These are phyloP conservation scores for Huso huso DNA, from an alignment of 2,797 vertebrate species.

Conservation along the genomic window DNA sequence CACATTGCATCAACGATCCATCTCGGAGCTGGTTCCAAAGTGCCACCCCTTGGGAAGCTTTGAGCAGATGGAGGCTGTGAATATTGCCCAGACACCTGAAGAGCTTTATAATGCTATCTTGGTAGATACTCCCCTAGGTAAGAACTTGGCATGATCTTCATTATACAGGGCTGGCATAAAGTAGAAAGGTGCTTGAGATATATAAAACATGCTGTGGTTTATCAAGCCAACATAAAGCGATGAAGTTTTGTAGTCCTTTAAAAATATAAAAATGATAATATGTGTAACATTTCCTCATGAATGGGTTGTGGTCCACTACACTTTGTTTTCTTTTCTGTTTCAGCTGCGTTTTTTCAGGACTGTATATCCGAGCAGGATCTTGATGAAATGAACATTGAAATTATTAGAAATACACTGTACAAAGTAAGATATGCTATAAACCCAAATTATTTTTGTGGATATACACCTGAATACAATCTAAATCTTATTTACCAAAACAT, in stretches of 20 bases:
- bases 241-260: neutral
- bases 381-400: conserved; percentile 99
- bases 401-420: conserved; percentile 94
- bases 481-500: no score
- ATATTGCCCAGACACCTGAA: conserved; percentile 95
- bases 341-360: conserved; percentile 98
- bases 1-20: conserved; percentile 91
- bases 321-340: conserved; percentile 31
- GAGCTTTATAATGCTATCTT: conserved; percentile 98
- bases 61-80: conserved; percentile 98
- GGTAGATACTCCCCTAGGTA: conserved; percentile 94
- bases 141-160: conserved; percentile 18
- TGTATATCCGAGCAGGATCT: conserved; percentile 98
- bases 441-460: neutral
- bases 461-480: no score
- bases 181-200: no score
- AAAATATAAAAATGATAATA: neutral
- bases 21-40: conserved; percentile 92
- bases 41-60: conserved; percentile 97
- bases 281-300: conserved; percentile 15
- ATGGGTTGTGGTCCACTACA: no score
- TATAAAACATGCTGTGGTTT: no score
- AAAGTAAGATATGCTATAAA: conserved; percentile 61
- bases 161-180: neutral
- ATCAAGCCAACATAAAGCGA: no score